phyloP scores from a whole-genome alignment of 2,888 invertebrate genomes.

The Synanthedon tipuliformis region DNA sequence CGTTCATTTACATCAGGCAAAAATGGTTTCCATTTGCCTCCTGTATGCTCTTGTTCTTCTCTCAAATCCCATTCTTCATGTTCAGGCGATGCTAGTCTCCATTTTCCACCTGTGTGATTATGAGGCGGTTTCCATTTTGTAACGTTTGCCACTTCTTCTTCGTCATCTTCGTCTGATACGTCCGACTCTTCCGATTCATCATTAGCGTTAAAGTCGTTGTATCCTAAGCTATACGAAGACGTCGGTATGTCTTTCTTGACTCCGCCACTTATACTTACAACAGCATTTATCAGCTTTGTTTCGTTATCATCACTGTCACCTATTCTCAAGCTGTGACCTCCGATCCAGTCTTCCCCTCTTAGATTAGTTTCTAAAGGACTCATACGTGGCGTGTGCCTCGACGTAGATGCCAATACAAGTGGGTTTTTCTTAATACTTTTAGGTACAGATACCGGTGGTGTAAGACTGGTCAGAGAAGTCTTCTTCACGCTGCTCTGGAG shows the following conservation, averaged over 20 bases:
- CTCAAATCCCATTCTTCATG: conserved; percentile 69
- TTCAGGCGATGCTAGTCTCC: conserved; percentile 57
- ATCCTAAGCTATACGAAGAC: conserved; percentile 44
- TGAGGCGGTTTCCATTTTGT: conserved; percentile 81
- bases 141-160: conserved; percentile 59
- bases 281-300: conserved; percentile 74
- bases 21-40: conserved; percentile 75
- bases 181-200: conserved; percentile 72
- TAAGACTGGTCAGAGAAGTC: conserved; percentile 60
- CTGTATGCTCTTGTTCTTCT: conserved; percentile 66
- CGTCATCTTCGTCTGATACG: conserved; percentile 70
- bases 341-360: conserved; percentile 73
- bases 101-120: conserved; percentile 60
- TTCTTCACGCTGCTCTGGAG: conserved; percentile 79
- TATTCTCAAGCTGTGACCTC: conserved; percentile 69
- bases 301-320: conserved; percentile 69
- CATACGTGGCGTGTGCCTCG: conserved; percentile 43
- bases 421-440: conserved; percentile 40
- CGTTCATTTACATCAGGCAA: conserved; percentile 43
- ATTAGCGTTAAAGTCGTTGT: conserved; percentile 49
- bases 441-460: conserved; percentile 48
- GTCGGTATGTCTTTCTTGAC: conserved; percentile 60
- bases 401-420: conserved; percentile 38
- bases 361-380: conserved; percentile 53
- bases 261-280: conserved; percentile 71